These are phyloP conservation scores for Drosophila pachea DNA, from an alignment of 1,140 invertebrate species.

Conservation along the genomic window DNA sequence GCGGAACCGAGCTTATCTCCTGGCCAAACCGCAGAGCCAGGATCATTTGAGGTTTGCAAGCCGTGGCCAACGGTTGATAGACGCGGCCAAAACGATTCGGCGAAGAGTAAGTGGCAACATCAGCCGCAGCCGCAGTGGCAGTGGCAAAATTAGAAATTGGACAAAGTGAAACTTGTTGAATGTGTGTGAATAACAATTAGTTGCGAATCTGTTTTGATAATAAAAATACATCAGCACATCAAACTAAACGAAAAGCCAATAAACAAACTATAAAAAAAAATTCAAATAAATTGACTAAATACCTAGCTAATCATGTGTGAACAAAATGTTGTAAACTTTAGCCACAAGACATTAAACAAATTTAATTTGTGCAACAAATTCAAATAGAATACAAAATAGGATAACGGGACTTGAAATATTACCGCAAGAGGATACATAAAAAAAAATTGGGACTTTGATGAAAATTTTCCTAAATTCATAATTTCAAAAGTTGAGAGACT, in stretches of 20 bases:
- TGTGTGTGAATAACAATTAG: slow-evolving; percentile 10
- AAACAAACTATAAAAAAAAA: slow-evolving; percentile 21
- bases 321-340: slow-evolving; percentile 3
- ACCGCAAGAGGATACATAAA: too few relatives aligned
- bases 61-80: slow-evolving; percentile 56
- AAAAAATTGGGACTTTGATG: too few relatives aligned
- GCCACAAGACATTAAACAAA: not conserved
- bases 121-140: too few relatives aligned
- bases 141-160: not conserved
- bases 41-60: slow-evolving; percentile 68
- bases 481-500: too few relatives aligned
- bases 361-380: not conserved
- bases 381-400: not conserved
- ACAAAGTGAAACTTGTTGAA: slow-evolving; percentile 18
- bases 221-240: slow-evolving; percentile 35
- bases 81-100: slow-evolving; percentile 21
- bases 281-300: slow-evolving; percentile 15
- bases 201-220: slow-evolving; percentile 34
- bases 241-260: slow-evolving; percentile 7
- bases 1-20: slow-evolving; percentile 70
- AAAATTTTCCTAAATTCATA: too few relatives aligned
- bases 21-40: slow-evolving; percentile 48
- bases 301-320: not conserved
- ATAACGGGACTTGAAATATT: not conserved
- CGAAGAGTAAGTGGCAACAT: slow-evolving; percentile 56